Evolutionary conservation across 2,113 vertebrate species (phyloP).

Genomic region (Macheiramphus alcinus): DNA sequence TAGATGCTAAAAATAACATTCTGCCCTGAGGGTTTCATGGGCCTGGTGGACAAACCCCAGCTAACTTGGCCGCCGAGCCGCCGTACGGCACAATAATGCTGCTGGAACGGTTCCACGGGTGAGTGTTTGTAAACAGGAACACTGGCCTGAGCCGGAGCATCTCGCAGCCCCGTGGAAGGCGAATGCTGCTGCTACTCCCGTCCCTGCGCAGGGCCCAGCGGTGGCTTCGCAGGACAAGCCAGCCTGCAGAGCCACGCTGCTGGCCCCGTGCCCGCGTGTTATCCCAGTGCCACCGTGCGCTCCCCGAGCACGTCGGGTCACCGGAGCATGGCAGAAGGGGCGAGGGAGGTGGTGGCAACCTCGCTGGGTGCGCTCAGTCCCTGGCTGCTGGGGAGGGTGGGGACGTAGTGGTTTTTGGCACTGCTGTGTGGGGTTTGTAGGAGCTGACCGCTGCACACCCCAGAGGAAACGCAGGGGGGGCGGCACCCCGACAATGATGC

Average conservation of each 20-base stretch:
- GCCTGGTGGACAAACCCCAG: background rate
- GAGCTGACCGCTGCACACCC: background rate
- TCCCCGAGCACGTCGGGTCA: accelerated
- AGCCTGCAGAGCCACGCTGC: background rate
- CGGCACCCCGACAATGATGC: accelerated
- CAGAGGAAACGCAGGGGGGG: background rate
- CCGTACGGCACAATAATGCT: background rate
- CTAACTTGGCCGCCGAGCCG: background rate
- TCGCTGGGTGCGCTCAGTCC: background rate
- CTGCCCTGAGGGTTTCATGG: background rate
- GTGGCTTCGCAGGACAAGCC: background rate
- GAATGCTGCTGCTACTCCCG: accelerated
- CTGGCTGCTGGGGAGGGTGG: background rate
- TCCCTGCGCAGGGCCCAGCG: background rate
- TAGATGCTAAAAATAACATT: background rate
- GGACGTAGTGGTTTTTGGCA: background rate
- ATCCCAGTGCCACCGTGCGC: accelerated
- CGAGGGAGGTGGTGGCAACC: background rate
- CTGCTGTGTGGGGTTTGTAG: accelerated
- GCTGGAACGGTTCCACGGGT: background rate
- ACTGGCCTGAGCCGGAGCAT: background rate
- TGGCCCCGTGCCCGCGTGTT: accelerated
- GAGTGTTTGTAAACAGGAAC: background rate
- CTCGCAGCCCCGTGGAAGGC: background rate
- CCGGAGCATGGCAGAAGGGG: background rate